Conservation (phyloP, 2,113 vertebrate species). For the Bostrychus sinensis region DNA sequence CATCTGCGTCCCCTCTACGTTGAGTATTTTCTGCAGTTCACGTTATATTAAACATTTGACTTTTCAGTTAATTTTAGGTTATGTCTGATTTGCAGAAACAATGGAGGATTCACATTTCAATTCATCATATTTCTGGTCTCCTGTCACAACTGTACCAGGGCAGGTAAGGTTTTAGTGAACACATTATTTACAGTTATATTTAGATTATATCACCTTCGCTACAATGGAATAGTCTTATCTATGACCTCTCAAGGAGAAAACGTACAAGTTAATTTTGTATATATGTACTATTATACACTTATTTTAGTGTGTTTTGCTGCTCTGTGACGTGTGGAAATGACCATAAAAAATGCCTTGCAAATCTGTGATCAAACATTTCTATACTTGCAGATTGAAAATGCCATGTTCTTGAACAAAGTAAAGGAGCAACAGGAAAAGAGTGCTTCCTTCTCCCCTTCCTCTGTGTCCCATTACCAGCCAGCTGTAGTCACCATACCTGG, state of each 20-base stretch:
- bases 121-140: constrained; percentile 98
- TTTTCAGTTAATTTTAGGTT: background rate
- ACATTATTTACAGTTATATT: no score
- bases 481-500: constrained; percentile 91
- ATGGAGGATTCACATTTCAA: constrained; percentile 99
- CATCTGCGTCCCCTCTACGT: no score
- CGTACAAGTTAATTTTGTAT: no score
- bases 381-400: constrained; percentile 90
- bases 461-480: constrained; percentile 91
- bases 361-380: background rate
- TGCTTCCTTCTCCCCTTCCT: constrained; percentile 80
- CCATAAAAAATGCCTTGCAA: no score
- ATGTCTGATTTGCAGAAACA: constrained; percentile 84
- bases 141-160: constrained; percentile 91
- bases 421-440: constrained; percentile 97
- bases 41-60: no score
- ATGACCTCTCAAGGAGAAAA: no score
- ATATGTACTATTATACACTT: no score
- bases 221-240: no score
- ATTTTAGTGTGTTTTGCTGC: no score
- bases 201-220: no score
- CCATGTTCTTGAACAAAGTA: constrained; percentile 98
- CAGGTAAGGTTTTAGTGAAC: constrained; percentile 81
- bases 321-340: no score
- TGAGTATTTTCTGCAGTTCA: no score